Base-by-base conservation (phyloP, 2,888 invertebrate species). In the Chymomyza caudatula region DNA sequence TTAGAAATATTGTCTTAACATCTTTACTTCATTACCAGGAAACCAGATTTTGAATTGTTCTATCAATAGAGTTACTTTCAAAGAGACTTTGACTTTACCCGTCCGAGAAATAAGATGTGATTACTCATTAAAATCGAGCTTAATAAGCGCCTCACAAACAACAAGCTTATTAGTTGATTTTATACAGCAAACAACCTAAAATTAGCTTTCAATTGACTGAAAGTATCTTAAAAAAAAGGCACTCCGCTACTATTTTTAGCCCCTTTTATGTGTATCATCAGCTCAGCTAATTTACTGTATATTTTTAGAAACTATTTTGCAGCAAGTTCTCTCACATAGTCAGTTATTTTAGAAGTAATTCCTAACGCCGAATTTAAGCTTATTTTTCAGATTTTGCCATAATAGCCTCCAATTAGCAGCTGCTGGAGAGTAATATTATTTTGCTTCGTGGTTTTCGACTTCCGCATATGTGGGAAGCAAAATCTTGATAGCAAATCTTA, bases 361-460 rank as follows among this genome's bases (percentile, higher is more conserved):
- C 53, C 25, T 15, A 53, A 53, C n/a, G 53, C 53, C 53, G 53
- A 23, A 53, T 53, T 29, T 25, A 25, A 25, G 23, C 4, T 13
- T 53, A 4, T 4, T 53, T 13, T 53, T 53, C 23, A 11, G 13
- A n/a, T 19, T 49, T 19, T 51, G 51, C 44, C 54, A 69, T 77
- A 76, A 85, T 79, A 67, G 71, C 69, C 53, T 63, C 56, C 83
- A 79, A 79, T 79, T 85, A 78, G 74, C 71, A 52, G 51, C 20
- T 20, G 51, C 20, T 11, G n/a, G 47, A 19, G 17, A 47, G 47
- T 13, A 17, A 17, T 47, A 47, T 11, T 37, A 37, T 37, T 51
- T 51, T 37, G 29, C 29, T 37, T 11, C 11, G 3, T 51, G 20
- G 20, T 51, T 51, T 58, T 52, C 17, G 19, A 72, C 74, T 75